Percentiles rank a stretch among this genome's conserved stretches.
Evolutionary conservation across 2,797 vertebrate genomes (phyloP).

Genomic region (Potorous gilbertii): DNA sequence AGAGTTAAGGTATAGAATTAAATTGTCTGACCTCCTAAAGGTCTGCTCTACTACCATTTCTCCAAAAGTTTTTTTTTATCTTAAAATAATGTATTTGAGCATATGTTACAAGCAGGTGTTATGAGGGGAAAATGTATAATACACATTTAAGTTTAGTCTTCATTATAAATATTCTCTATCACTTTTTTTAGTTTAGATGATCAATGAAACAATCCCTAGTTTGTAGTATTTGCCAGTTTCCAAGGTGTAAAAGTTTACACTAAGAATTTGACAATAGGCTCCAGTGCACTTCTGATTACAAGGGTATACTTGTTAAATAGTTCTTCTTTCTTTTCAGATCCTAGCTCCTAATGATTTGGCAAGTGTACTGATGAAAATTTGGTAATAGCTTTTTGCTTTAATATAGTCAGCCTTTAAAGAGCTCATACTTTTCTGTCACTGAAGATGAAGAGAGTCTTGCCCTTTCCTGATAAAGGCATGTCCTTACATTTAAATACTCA

Average conservation of each 20-base stretch:
- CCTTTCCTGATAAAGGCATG: background rate
- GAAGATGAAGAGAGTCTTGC: background rate
- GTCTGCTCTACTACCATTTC: background rate
- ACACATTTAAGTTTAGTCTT: background rate
- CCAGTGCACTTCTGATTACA: background rate
- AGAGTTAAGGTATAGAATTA: background rate
- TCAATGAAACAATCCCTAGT: background rate
- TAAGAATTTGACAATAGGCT: background rate
- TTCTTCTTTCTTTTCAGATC: background rate
- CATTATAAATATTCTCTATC: background rate
- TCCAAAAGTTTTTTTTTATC: background rate
- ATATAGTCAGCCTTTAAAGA: background rate
- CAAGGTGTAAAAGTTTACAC: background rate
- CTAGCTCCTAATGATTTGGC: background rate
- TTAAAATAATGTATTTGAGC: background rate
- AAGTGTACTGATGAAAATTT: background rate
- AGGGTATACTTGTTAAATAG: background rate
- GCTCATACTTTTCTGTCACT: background rate
- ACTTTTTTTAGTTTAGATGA: background rate
- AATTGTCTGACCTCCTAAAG: background rate
- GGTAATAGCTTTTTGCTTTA: background rate
- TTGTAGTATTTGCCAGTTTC: background rate
- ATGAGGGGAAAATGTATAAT: background rate
- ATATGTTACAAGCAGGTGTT: background rate
- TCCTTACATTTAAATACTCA: background rate